Conservation (phyloP, 2,888 invertebrate genomes). For the Pardosa pseudoannulata region DNA sequence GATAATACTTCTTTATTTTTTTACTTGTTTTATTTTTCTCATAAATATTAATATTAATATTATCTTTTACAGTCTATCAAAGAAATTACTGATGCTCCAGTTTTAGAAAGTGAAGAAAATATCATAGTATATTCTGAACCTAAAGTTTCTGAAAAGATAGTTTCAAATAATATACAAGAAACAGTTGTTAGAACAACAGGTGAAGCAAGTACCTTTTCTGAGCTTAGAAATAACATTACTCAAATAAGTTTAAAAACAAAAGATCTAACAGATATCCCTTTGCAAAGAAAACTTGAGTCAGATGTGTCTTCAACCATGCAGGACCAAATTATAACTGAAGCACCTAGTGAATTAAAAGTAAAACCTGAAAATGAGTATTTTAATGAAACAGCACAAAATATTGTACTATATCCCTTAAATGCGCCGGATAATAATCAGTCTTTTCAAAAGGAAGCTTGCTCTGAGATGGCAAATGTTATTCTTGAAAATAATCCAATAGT, state of each 20-base stretch:
- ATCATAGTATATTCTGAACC: neutral
- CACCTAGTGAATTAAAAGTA: too few species aligned
- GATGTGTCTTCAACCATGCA: too few species aligned
- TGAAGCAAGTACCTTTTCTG: neutral
- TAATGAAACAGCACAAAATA: too few species aligned
- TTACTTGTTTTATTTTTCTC: too few species aligned
- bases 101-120: neutral
- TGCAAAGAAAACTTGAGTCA: too few species aligned
- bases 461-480: neutral
- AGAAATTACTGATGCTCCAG: neutral
- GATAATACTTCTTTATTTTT: too few species aligned
- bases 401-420: neutral
- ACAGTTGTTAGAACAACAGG: neutral
- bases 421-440: too few species aligned
- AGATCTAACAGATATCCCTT: neutral
- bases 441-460: neutral
- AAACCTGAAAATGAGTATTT: too few species aligned
- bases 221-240: neutral
- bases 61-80: neutral
- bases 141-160: neutral
- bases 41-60: neutral
- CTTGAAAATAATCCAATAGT: neutral
- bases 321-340: too few species aligned
- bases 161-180: neutral
- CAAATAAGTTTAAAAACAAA: neutral